phyloP scores from a whole-genome alignment of 2,888 invertebrate species.

The Onchidella celtica region DNA sequence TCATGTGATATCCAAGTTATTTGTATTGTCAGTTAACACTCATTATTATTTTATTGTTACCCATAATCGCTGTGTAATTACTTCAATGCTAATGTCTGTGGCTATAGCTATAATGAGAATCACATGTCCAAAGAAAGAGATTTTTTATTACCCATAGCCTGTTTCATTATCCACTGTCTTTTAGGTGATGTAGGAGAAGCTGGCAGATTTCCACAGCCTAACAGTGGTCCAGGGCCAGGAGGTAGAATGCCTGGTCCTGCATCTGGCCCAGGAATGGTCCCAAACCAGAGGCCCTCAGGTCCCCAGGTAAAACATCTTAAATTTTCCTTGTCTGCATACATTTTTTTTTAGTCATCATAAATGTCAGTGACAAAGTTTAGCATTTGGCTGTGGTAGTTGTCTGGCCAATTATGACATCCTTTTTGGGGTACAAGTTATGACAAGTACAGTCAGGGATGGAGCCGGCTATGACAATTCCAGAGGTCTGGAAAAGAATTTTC shows the following conservation, averaged over 20 bases:
- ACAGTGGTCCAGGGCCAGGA: slow-evolving; percentile 22
- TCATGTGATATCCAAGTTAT: too few relatives aligned
- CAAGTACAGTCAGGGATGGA: too few relatives aligned
- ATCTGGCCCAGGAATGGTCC: slow-evolving; percentile 26
- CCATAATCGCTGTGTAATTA: too few relatives aligned
- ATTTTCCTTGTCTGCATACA: background rate
- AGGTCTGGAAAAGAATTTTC: too few relatives aligned
- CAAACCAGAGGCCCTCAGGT: slow-evolving; percentile 20
- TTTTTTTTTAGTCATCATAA: background rate
- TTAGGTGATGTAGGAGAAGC: slow-evolving; percentile 14
- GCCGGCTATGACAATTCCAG: too few relatives aligned
- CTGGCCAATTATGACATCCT: background rate
- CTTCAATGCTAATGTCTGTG: too few relatives aligned
- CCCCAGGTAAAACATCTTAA: slow-evolving; percentile 16
- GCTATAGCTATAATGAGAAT: too few relatives aligned
- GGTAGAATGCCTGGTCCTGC: slow-evolving; percentile 13
- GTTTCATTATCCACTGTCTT: background rate
- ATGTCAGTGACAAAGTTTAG: background rate
- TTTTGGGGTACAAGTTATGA: background rate
- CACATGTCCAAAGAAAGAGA: too few relatives aligned
- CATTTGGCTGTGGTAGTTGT: background rate
- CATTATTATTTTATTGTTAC: too few relatives aligned
- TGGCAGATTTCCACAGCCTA: slow-evolving; percentile 39
- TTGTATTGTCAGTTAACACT: too few relatives aligned
- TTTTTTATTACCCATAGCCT: too few relatives aligned